Percentiles rank a stretch among this genome's conserved stretches.
These are phyloP conservation scores for Nasalis larvatus DNA, from an alignment of 2,113 vertebrate genomes.

Conservation along the genomic window DNA sequence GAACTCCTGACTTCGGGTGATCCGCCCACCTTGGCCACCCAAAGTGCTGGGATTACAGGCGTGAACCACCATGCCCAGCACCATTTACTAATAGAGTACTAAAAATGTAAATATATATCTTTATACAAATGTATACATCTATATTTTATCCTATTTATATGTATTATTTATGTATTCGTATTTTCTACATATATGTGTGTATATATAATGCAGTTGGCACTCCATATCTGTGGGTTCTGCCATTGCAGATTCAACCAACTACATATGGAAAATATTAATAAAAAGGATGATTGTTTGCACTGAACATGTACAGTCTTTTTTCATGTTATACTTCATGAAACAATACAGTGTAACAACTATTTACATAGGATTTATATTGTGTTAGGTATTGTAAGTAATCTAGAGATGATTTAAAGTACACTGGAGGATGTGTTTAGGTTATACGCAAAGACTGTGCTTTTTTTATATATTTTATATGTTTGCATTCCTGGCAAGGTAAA, in stretches of 20 bases:
- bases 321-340: background rate
- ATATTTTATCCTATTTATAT: background rate
- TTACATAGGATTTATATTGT: background rate
- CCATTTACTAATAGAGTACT: background rate
- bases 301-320: background rate
- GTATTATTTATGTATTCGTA: background rate
- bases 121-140: background rate
- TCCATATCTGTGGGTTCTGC: background rate
- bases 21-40: too few species aligned
- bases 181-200: background rate
- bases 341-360: background rate
- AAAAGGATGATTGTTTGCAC: background rate
- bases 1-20: too few species aligned
- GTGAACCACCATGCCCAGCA: too few species aligned
- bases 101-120: background rate
- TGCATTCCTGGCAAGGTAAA: slow-evolving; percentile 34
- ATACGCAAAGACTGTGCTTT: background rate
- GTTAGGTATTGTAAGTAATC: background rate
- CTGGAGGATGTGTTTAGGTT: background rate
- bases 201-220: background rate
- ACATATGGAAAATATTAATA: background rate
- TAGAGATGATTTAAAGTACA: background rate
- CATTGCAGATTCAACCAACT: background rate
- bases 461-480: background rate
- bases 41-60: too few species aligned